Evolutionary conservation across 2,113 vertebrate genomes (phyloP), one percentile per base, ranked within the genome.

Genomic region (Cavia porcellus): DNA sequence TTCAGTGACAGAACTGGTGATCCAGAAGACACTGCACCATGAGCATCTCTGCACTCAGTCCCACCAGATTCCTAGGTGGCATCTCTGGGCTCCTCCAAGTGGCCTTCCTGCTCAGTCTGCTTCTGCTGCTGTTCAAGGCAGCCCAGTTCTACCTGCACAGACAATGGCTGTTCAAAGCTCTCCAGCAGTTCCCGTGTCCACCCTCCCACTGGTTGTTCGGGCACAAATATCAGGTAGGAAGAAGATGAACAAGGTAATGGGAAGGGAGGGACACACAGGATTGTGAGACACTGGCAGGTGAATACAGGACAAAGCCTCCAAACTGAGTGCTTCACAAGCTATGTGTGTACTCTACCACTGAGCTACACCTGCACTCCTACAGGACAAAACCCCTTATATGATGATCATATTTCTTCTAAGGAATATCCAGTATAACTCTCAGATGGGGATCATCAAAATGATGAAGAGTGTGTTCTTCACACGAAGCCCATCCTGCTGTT

Each of bases 131-230:
- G 61, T 87, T 99, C 80, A 98, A 98, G 89, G 85, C 86, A 32
- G 61, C 87, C 5, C 97, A 97, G 64, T 92, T 99, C 22, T 97
- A 98, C 70, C 0, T 7, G 42, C 50, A 15, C 47, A 98, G 97
- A 79, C 98, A 90, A 84, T 92, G 97, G 83, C 20, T 98, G 90
- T 15, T 97, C 68, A 98, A 96, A 64, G 97, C 83, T 3, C 52
- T 99, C 80, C 95, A 98, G 50, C 35, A 94, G 14, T 99, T 99
- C 14, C 75, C 82, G 0, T 99, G 98, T 35, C 52, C 80, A 19
- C 98, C 98, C 0, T 94, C 79, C 2, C 80, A 72, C 57, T 89
- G 75, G 85, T 1, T 94, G 42, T 74, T 83, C 0, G 45, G 86
- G 13, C 42, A 94, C 55, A 20, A 96, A n/a, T 35, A n/a, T 32